Evolutionary conservation across 2,888 invertebrate species (phyloP), one percentile per base, ranked within the genome.

Genomic region (Ectobius pallidus): DNA sequence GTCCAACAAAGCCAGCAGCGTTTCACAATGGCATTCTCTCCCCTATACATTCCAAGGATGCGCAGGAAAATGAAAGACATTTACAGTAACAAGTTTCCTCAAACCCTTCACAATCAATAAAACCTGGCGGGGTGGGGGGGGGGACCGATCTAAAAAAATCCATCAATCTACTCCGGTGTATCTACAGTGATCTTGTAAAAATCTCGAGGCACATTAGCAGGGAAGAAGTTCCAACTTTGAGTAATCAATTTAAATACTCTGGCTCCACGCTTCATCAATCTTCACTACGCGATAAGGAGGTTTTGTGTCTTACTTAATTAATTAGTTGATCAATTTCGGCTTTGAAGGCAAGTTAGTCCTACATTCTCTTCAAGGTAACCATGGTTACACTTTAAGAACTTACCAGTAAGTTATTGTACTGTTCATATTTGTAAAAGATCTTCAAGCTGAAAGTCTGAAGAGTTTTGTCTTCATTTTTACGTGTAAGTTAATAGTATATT

Each of bases 61-160:
- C 30, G 58, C 14, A 58, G 58, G 58, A 30, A 58, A 58, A 30
- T 58, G 58, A 58, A 58, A 58, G 58, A 58, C 58, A 58, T 58
- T 58, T 58, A 58, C 58, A 2, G 58, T 58, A 58, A 58, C 58
- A 34, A 30, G 14, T n/a, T 14, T 18, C 58, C 55, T 2, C 18
- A 25, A 22, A 7, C 58, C 58, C 30, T 22, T 52, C 32, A 25
- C 58, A 58, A 58, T 58, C 58, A 58, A 58, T 58, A 58, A 58
- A 58, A 58, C 22, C n/a, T n/a, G n/a, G n/a, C n/a, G n/a, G 3
- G 27, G n/a, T 4, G 18, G n/a, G n/a, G n/a, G n/a, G 58, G 20
- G 16, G 18, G 18, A n/a, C n/a, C n/a, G n/a, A n/a, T n/a, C n/a
- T n/a, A 16, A 25, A 58, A 58, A 30, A 30, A 58, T 30, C 58